These are phyloP conservation scores for Glandiceps talaboti DNA, from an alignment of 53 echinoderm and acorn worm genomes.

Conservation along the genomic window DNA sequence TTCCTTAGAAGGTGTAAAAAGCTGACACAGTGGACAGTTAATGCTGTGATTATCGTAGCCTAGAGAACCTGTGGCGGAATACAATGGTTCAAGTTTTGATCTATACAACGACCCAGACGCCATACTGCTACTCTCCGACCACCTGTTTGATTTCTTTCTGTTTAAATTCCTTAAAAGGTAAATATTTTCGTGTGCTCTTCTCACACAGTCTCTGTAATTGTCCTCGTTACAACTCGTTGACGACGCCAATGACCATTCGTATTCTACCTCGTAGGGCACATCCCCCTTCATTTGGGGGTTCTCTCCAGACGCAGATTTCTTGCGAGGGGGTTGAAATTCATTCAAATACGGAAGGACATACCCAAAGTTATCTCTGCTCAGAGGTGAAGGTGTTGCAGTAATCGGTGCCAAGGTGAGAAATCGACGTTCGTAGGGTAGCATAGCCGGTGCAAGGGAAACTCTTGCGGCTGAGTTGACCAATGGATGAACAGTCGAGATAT, in stretches of 20 bases:
- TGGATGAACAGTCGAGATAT: background rate
- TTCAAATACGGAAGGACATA: background rate
- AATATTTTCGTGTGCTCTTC: background rate
- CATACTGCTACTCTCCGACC: background rate
- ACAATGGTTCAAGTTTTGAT: background rate
- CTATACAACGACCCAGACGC: background rate
- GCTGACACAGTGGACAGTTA: constrained; percentile 37
- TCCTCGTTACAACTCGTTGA: background rate
- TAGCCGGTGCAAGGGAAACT: background rate
- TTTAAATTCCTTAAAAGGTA: background rate
- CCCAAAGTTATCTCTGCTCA: background rate
- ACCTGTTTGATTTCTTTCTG: background rate
- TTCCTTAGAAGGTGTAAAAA: constrained; percentile 28
- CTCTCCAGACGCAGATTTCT: background rate
- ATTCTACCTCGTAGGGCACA: background rate
- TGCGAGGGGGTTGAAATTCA: background rate
- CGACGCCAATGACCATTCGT: background rate
- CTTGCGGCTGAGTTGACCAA: background rate
- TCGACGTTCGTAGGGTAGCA: background rate
- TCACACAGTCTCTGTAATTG: background rate
- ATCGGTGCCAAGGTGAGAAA: background rate
- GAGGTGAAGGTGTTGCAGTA: background rate
- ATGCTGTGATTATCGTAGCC: constrained; percentile 14
- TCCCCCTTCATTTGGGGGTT: background rate
- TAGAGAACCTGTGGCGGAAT: background rate